Base-by-base conservation (phyloP, 2,113 vertebrate species). In the Brienomyrus brachyistius region DNA sequence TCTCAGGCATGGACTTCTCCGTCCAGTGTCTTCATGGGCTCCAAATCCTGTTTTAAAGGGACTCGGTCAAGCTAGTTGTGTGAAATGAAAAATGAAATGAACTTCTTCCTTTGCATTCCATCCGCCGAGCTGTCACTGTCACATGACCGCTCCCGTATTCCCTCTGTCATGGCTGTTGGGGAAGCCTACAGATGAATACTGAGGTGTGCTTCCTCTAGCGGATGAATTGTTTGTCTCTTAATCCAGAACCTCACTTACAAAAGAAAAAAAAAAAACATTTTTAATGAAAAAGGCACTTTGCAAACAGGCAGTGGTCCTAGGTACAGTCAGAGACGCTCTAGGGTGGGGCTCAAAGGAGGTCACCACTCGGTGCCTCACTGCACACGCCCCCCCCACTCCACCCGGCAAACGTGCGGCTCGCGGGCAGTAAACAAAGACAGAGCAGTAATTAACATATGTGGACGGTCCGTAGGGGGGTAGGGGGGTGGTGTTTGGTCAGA, bases 231-330 rank as follows among this genome's bases (percentile, higher is more conserved):
- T 80, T 80, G 45, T 17, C 70, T 35, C n/a, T 88, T 8, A 27
- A 83, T 47, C 43, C 80, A 40, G 54, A 11, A 35, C 35, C 13
- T 54, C 70, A 40, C 31, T 77, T 77, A 31, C 31, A 35, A 77
- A 77, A 77, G 19, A n/a, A 23, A 86, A 62, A 88, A 43, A 47
- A 86, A 62, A 62, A n/a, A 11, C 74, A 62, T 21, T 80, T 84
- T 91, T 89, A 89, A 91, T 83, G 50, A 82, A 1, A 31, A 74
- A 88, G 77, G 52, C 23, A 82, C 87, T 40, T 35, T 59, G 31
- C 15, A 27, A 21, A 45, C 86, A 87, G 0, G 21, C 35, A 27
- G n/a, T 35, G 50, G 13, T 54, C 35, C n/a, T 43, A 8, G 47
- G 35, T 51, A 59, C 74, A 43, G 17, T 51, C 5, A 83, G 54